Percentiles rank a stretch among this genome's conserved stretches.
phyloP scores from a whole-genome alignment of 2,113 vertebrate species.

The Piprites chloris region DNA sequence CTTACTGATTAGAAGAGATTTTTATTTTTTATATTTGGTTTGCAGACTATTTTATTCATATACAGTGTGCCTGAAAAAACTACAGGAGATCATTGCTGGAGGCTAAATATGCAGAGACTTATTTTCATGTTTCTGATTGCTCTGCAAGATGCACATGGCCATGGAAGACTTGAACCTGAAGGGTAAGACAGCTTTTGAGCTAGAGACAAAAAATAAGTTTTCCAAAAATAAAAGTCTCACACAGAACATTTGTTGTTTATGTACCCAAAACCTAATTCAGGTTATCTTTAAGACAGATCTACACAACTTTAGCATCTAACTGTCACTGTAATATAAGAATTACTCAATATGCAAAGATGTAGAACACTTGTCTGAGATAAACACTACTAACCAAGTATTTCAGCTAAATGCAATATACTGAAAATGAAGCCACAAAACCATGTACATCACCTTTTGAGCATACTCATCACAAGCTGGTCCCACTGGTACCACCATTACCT shows the following conservation, averaged over 20 bases:
- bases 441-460: constrained; percentile 83
- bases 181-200: background rate
- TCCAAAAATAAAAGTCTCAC: background rate
- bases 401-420: background rate
- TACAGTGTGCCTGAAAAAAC: background rate
- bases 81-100: background rate
- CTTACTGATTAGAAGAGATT: background rate
- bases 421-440: background rate
- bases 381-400: background rate
- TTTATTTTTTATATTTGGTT: background rate
- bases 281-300: background rate
- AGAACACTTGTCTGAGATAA: background rate
- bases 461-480: constrained; percentile 93
- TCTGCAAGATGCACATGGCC: background rate
- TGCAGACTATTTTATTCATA: background rate
- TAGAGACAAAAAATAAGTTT: background rate
- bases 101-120: background rate
- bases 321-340: background rate
- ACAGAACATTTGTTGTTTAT: background rate
- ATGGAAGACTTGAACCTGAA: background rate
- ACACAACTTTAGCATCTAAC: background rate
- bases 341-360: background rate
- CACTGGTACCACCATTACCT: constrained; percentile 95
- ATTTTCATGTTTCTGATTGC: background rate
- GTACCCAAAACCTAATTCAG: background rate